Evolutionary conservation across 2,113 vertebrate genomes (phyloP).

Genomic region (Micronisus gabar): DNA sequence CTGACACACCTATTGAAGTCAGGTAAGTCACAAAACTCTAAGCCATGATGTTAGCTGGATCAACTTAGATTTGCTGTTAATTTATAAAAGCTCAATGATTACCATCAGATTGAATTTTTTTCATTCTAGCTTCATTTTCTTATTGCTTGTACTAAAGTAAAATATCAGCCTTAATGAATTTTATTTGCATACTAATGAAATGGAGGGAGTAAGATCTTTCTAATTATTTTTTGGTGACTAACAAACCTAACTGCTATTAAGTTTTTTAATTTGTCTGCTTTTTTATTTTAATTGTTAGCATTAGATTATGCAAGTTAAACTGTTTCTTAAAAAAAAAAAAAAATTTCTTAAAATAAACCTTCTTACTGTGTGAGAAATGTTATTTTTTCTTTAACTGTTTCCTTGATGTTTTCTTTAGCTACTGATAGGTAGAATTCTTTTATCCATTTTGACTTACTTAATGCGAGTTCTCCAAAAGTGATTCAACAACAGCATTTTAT

Average conservation of each 20-base stretch:
- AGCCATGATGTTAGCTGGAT: background rate
- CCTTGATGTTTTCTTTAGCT: background rate
- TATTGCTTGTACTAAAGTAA: background rate
- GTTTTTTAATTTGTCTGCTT: background rate
- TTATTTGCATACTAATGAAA: slow-evolving; percentile 58
- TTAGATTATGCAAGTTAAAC: background rate
- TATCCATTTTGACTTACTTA: background rate
- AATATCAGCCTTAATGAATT: slow-evolving; percentile 50
- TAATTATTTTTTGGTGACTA: slow-evolving; percentile 38
- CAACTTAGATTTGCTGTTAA: background rate
- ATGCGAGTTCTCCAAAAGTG: background rate
- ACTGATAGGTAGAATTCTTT: background rate
- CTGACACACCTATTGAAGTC: background rate
- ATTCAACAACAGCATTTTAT: background rate
- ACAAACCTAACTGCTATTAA: slow-evolving; percentile 15
- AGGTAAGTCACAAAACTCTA: background rate
- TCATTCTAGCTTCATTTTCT: background rate
- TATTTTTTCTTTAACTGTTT: background rate
- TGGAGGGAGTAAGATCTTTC: background rate
- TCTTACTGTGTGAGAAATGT: background rate
- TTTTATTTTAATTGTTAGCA: background rate
- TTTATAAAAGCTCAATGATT: background rate
- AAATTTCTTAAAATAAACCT: background rate
- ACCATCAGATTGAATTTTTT: slow-evolving; percentile 1
- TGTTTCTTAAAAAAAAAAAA: background rate